A percentile compares a stretch with the other conserved stretches of the same genome.
These are phyloP conservation scores for Oceanites oceanicus DNA, from an alignment of 2,113 vertebrate species.

Conservation along the genomic window DNA sequence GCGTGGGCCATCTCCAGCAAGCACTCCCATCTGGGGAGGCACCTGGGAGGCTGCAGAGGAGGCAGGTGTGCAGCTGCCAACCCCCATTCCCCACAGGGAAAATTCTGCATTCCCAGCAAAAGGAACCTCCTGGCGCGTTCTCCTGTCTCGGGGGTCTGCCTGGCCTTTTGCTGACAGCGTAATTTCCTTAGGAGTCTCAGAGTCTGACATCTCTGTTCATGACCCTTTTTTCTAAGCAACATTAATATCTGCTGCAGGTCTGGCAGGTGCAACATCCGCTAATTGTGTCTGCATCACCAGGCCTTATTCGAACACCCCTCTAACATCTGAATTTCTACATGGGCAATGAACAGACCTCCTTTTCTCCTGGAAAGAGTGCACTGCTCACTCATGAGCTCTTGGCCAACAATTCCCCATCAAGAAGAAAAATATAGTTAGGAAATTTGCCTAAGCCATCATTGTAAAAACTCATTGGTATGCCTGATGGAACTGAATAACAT, in stretches of 20 bases:
- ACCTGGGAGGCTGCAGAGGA: conserved; percentile 30
- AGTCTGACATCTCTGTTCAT: conserved; percentile 34
- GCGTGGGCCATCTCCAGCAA: conserved; percentile 14
- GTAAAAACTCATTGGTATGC: not conserved
- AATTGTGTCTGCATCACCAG: not conserved
- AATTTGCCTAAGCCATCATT: not conserved
- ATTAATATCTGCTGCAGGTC: conserved; percentile 33
- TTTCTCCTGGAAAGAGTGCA: not conserved
- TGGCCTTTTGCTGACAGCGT: conserved; percentile 54
- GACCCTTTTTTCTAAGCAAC: not conserved
- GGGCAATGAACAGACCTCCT: not conserved
- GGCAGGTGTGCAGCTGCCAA: conserved; percentile 51
- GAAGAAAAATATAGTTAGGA: not conserved
- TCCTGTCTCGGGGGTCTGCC: not conserved
- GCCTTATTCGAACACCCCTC: not conserved
- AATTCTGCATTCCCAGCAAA: conserved; percentile 27
- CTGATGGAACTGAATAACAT: not conserved
- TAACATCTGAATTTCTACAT: not conserved
- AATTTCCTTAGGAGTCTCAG: conserved; percentile 17
- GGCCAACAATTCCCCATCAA: not conserved
- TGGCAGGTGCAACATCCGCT: not conserved
- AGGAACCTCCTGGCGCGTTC: conserved; percentile 17
- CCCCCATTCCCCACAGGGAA: conserved; percentile 29
- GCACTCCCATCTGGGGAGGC: conserved; percentile 36
- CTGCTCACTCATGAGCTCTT: not conserved